Base-by-base conservation (phyloP, 1,140 invertebrate species). In the Drepana arcuata region DNA sequence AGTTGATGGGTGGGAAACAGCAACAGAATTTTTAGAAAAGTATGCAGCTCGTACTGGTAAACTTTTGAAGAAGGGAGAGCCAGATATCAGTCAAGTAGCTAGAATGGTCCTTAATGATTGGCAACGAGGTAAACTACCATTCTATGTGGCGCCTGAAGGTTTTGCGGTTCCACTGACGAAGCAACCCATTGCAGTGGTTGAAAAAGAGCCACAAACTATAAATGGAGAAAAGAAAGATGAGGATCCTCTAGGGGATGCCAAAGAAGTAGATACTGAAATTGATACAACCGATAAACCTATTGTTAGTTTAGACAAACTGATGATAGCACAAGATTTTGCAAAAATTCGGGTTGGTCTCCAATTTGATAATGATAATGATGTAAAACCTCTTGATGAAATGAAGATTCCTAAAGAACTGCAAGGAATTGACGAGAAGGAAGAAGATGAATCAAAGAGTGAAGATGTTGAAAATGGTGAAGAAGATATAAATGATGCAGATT, bases 21-120 rank as follows among this genome's bases (percentile, higher is more conserved):
- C 90, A 13, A 89, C 91, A 27, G 94, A 99, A 58, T 99, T 99
- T 77, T 80, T 99, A 27, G 95, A 97, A 66, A 93, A 98, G 77
- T 65, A 99, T 36, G 96, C 97, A 0, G 85, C 86, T 29, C 89
- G 91, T 56, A 90, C 86, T 14, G 98, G 98, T 7, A 97, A 95
- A 84, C 82, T 99, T 25, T 73, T 98, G 1, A 99, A 98, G 78
- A 96, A 96, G 53, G 98, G 96, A 14, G 96, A 99, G 77, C 95
- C 98, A 7, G 96, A 99, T 84, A 85, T 97, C 7, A 83, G 86
- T 29, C 92, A 92, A 29, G 92, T 94, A 9, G 91, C 98, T 0
- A 94, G 93, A 74, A 98, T 98, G 93, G 90, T 99, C 2, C 84
- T 99, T 0, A 99, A 99, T 86, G 98, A 99, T 78, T 99, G 95